Evolutionary conservation across 1,140 invertebrate genomes (phyloP), one percentile per base, ranked within the genome.

Genomic region (Drosophila gunungcola): DNA sequence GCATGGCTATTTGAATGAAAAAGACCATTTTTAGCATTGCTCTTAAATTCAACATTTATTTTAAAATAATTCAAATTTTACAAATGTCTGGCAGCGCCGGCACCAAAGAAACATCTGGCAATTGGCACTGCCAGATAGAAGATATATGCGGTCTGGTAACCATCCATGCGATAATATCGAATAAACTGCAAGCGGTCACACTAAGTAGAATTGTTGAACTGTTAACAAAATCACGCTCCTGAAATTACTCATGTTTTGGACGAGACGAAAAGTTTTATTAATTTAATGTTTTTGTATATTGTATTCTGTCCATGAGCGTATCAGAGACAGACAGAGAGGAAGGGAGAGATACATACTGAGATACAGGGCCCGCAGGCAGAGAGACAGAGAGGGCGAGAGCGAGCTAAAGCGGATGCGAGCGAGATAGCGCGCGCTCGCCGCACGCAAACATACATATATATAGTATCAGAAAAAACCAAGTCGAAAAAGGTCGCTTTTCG

Each of bases 211-310:
- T 69, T 81, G 80, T 82, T 81, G 78, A 81, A 82, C 73, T 81
- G 81, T 70, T 78, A 70, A 69, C 77, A 34, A 34, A 61, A 68
- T 67, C 32, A 32, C 3, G 16, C 48, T 51, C 48, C 48, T 51
- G 67, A 78, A 32, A 32, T 67, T 77, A 48, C 73, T 69, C 70
- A 86, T 85, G 84, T 88, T 83, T 36, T 52, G 82, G 73, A 76
- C 73, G 73, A 86, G 73, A 76, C 73, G 73, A 86, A 73, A 88
- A 86, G 85, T 88, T 86, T 86, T 83, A 83, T 89, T 86, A 88
- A 86, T 86, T 89, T 88, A 88, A 88, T 88, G 83, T 89, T 80
- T 86, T 83, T 88, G 82, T 83, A 75, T 88, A 86, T 72, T 72
- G 73, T 88, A 86, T 60, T 63, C 83, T 86, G 83, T 88, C 67